Evolutionary conservation across 2,888 invertebrate genomes (phyloP).

Genomic region (Schizotus pectinicornis): DNA sequence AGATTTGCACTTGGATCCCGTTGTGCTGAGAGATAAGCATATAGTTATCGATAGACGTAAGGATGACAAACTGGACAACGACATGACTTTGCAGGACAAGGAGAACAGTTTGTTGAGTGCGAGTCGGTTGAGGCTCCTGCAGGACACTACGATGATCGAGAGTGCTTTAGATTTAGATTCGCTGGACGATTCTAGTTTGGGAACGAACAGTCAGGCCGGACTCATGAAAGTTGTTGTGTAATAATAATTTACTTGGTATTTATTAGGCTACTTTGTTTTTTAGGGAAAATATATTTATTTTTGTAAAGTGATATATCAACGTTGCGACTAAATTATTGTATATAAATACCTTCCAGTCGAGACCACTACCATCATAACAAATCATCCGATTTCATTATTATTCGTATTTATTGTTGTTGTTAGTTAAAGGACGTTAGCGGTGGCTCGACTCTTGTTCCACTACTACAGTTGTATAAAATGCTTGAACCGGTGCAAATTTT

Average conservation of each 20-base stretch:
- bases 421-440: background rate
- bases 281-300: conserved; percentile 25
- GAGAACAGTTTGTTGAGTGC: conserved; percentile 67
- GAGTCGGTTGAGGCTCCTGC: conserved; percentile 77
- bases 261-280: conserved; percentile 11
- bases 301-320: conserved; percentile 23
- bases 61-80: conserved; percentile 51
- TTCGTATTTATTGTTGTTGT: too few species aligned
- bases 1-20: conserved; percentile 64
- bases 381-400: too few species aligned
- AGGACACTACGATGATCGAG: conserved; percentile 90
- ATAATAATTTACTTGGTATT: conserved; percentile 24
- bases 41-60: conserved; percentile 36
- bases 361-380: too few species aligned
- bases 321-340: background rate
- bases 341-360: too few species aligned
- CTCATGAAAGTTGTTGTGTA: conserved; percentile 66
- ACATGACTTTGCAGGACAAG: conserved; percentile 55
- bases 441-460: conserved; percentile 22
- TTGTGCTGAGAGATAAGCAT: conserved; percentile 54
- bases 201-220: conserved; percentile 71
- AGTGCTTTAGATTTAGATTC: conserved; percentile 89
- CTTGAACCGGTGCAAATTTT: conserved; percentile 24
- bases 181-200: conserved; percentile 75
- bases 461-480: conserved; percentile 25